Evolutionary conservation across 2,113 vertebrate genomes (phyloP).

Genomic region (Tenrec ecaudatus): DNA sequence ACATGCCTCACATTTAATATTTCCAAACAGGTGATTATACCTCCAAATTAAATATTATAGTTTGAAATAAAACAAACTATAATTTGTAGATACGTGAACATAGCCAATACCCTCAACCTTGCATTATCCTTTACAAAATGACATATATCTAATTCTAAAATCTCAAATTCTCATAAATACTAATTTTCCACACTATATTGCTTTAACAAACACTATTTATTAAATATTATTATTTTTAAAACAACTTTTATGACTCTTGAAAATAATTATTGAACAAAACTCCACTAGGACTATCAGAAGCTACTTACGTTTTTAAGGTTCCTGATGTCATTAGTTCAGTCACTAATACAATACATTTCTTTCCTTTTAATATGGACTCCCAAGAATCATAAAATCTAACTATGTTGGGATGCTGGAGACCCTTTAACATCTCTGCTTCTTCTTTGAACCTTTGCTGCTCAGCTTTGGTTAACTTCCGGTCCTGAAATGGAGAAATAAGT

Average conservation of each 20-base stretch:
- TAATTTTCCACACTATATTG: slow-evolving; percentile 33
- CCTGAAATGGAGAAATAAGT: slow-evolving; percentile 84
- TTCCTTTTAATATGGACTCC: slow-evolving; percentile 94
- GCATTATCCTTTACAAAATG: slow-evolving; percentile 54
- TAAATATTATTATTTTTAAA: slow-evolving; percentile 46
- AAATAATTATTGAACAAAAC: slow-evolving; percentile 66
- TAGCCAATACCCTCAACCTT: neutral
- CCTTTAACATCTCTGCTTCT: slow-evolving; percentile 97
- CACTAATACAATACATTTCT: slow-evolving; percentile 96
- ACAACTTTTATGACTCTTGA: slow-evolving; percentile 49
- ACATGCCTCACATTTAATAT: neutral
- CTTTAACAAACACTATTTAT: slow-evolving; percentile 57
- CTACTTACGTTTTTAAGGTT: slow-evolving; percentile 95
- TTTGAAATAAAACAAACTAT: slow-evolving; percentile 58
- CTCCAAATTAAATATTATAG: slow-evolving; percentile 43
- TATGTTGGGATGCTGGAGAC: slow-evolving; percentile 96
- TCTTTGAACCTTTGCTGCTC: slow-evolving; percentile 97
- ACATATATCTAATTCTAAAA: slow-evolving; percentile 49
- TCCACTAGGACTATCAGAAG: slow-evolving; percentile 10
- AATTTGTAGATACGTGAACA: slow-evolving; percentile 4
- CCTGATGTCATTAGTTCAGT: slow-evolving; percentile 98
- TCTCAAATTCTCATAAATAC: slow-evolving; percentile 5
- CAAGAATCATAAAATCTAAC: slow-evolving; percentile 98
- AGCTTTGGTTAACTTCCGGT: slow-evolving; percentile 94
- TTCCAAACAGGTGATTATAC: slow-evolving; percentile 45